Evolutionary conservation across 2,888 invertebrate species (phyloP).

Genomic region (Ennomos quercinarius): DNA sequence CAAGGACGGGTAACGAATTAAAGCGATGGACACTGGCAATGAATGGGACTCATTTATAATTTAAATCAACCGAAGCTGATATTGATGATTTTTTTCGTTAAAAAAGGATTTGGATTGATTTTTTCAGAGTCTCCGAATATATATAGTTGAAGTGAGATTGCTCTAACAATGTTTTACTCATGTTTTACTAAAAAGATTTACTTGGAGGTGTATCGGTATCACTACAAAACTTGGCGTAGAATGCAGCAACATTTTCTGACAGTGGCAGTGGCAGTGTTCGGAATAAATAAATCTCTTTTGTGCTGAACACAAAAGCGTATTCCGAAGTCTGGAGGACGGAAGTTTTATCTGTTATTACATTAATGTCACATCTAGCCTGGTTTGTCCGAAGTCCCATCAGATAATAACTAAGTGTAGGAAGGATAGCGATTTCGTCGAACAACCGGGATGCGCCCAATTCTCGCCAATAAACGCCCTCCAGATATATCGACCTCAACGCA

Average conservation of each 20-base stretch:
- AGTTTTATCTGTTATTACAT: slow-evolving; percentile 64
- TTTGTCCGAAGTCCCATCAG: slow-evolving; percentile 72
- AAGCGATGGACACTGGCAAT: slow-evolving; percentile 19
- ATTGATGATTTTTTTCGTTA: too few species aligned
- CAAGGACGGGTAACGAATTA: slow-evolving; percentile 26
- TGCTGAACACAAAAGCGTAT: slow-evolving; percentile 43
- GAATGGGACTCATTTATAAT: slow-evolving; percentile 21
- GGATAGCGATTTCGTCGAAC: slow-evolving; percentile 80
- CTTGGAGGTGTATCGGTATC: neutral
- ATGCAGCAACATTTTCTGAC: slow-evolving; percentile 24
- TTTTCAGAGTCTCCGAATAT: too few species aligned
- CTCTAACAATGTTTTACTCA: too few species aligned
- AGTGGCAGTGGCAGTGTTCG: slow-evolving; percentile 14
- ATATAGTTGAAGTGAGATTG: too few species aligned
- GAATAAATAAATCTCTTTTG: slow-evolving; percentile 49
- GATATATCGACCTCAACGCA: slow-evolving; percentile 70
- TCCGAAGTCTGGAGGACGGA: slow-evolving; percentile 50
- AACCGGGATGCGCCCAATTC: slow-evolving; percentile 85
- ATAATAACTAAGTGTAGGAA: slow-evolving; percentile 73
- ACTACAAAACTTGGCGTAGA: slow-evolving; percentile 9
- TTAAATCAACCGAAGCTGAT: neutral
- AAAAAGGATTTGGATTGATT: too few species aligned
- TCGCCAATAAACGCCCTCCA: slow-evolving; percentile 81
- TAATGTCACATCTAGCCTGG: slow-evolving; percentile 63
- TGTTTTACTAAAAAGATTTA: too few species aligned